Base-by-base conservation (phyloP, 2,888 invertebrate genomes). In the Auanema freiburgensis region DNA sequence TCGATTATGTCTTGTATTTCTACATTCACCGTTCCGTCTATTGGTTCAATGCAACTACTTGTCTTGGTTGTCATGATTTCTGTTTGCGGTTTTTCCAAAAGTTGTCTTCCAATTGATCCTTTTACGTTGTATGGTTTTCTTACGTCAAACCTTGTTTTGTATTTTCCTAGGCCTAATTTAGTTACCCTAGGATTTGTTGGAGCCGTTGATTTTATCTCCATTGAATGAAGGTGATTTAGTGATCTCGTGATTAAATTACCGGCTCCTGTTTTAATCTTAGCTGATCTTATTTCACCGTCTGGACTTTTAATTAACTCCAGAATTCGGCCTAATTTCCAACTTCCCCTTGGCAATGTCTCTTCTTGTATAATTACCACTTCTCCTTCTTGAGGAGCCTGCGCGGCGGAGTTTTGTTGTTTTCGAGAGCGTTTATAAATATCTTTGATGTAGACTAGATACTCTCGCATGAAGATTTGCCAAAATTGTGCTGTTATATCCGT, bases 321-420 rank as follows among this genome's bases (percentile, higher is more conserved):
- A 3, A 52, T 11, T 16, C 24, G 2, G 4, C 23, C 52, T 5
- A 21, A 11, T 8, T 16, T 18, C 52, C 52, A 52, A 18, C 24
- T 5, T 4, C 5, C 23, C 5, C 24, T 16, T 52, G 52, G 52
- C 5, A 52, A 4, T 4, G 4, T 8, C 5, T 52, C 52, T 4
- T 52, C 18, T 6, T 52, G 21, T 16, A 52, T 23, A 23, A 52
- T 16, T 6, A 52, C 52, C 23, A 52, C 4, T 23, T 52, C 52
- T n/a, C 52, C 52, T 4, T 6, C 24, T 4, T 6, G 21, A n/a
- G 52, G 52, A 3, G 2, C 4, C 2, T 25, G 4, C 11, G 3
- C 23, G 4, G 23, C 52, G 4, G 5, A 3, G 33, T 10, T 3
- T 6, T 4, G 21, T 52, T 52, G 52, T 25, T 25, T 52, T 6